Conservation (phyloP, 2,797 vertebrate species). For the Rhodeus uyekii region DNA sequence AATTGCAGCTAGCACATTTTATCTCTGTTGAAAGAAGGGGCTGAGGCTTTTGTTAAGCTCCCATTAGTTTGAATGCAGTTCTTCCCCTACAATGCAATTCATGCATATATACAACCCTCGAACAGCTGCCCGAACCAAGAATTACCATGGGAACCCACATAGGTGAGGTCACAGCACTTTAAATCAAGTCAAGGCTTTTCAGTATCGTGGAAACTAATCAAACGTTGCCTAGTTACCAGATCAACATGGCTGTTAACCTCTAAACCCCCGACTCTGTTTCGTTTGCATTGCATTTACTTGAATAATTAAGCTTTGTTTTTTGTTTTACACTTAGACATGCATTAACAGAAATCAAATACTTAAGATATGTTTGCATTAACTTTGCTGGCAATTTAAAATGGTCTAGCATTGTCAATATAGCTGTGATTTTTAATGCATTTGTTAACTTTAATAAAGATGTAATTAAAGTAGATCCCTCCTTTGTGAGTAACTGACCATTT, state of each 20-base stretch:
- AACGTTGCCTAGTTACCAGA: conserved; percentile 37
- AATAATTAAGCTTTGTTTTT: background rate
- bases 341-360: conserved; percentile 1
- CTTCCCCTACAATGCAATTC: background rate
- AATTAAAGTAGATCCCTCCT: background rate
- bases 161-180: conserved; percentile 30
- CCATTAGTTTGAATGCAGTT: conserved; percentile 16
- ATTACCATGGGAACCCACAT: conserved; percentile 20
- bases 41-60: conserved; percentile 17
- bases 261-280: background rate
- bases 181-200: conserved; percentile 22
- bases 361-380: background rate
- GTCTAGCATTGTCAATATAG: background rate
- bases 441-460: background rate
- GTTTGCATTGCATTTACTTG: background rate
- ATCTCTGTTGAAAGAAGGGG: conserved; percentile 47
- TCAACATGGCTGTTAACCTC: conserved; percentile 12
- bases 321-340: background rate
- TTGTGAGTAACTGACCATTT: background rate
- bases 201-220: conserved; percentile 39
- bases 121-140: conserved; percentile 34
- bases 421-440: background rate
- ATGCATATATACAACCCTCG: conserved; percentile 18
- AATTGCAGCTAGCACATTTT: conserved; percentile 40
- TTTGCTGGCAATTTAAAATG: background rate